phyloP scores from a whole-genome alignment of 2,888 invertebrate species.

The Ernsta delagoae region DNA sequence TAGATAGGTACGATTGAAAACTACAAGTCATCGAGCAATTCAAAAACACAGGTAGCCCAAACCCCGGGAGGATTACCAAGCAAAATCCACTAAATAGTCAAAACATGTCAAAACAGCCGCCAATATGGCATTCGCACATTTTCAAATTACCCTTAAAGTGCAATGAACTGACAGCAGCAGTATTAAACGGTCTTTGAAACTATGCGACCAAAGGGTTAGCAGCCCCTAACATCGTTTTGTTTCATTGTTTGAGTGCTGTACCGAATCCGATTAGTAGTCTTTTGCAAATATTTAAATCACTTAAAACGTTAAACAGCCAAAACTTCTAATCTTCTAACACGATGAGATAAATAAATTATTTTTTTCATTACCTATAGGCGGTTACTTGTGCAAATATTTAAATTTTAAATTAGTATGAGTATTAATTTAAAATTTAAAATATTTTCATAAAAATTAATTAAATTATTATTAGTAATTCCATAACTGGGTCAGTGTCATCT shows the following conservation, averaged over 20 bases:
- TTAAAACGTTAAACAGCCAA: background rate
- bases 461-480: too few relatives aligned
- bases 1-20: background rate
- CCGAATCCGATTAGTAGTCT: constrained; percentile 7
- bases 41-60: constrained; percentile 57
- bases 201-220: constrained; percentile 60
- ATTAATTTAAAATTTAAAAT: too few relatives aligned
- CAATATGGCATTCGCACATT: constrained; percentile 67
- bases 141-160: constrained; percentile 61
- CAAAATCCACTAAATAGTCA: constrained; percentile 71
- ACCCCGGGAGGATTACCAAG: constrained; percentile 64
- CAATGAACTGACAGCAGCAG: constrained; percentile 50
- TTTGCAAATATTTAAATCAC: constrained; percentile 20
- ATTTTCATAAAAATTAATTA: too few relatives aligned
- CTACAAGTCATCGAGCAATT: background rate
- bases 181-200: constrained; percentile 58
- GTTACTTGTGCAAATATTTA: too few relatives aligned
- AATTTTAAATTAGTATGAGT: too few relatives aligned
- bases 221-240: constrained; percentile 49
- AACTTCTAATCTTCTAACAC: too few relatives aligned
- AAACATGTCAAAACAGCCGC: constrained; percentile 74
- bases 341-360: too few relatives aligned
- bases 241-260: constrained; percentile 45
- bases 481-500: too few relatives aligned
- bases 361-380: too few relatives aligned